Percentiles rank a stretch among this genome's conserved stretches.
Conservation (phyloP, 2,797 vertebrate genomes). For the Austrolebias charrua region DNA sequence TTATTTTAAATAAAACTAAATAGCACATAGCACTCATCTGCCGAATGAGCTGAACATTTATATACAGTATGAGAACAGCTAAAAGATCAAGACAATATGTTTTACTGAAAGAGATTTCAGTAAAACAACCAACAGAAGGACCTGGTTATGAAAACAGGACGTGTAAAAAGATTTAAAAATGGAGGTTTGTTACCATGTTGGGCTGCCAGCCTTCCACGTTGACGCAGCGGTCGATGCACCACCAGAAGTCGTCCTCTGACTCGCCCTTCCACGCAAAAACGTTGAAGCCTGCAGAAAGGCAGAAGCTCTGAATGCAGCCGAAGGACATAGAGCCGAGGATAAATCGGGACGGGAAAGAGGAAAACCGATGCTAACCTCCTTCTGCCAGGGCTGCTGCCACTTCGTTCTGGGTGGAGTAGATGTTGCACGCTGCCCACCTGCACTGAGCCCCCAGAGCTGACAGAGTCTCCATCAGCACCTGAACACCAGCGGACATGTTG, state of each 20-base stretch:
- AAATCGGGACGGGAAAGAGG: too few relatives aligned
- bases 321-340: neutral
- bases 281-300: constrained; percentile 84
- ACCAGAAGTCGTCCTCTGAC: constrained; percentile 99
- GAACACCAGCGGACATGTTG: neutral
- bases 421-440: constrained; percentile 97
- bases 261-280: constrained; percentile 99
- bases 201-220: constrained; percentile 98
- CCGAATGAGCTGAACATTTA: too few relatives aligned
- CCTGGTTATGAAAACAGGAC: too few relatives aligned
- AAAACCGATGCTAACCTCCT: constrained; percentile 79
- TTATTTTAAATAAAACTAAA: too few relatives aligned
- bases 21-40: too few relatives aligned
- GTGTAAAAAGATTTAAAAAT: neutral
- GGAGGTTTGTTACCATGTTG: constrained; percentile 86
- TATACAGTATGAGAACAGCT: too few relatives aligned
- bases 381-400: constrained; percentile 96
- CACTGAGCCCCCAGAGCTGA: constrained; percentile 94
- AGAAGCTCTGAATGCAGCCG: neutral
- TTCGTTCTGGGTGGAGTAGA: constrained; percentile 98
- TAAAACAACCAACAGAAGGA: too few relatives aligned
- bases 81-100: too few relatives aligned
- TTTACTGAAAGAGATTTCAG: too few relatives aligned
- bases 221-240: constrained; percentile 98
- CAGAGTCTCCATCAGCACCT: constrained; percentile 98